Percentiles rank a stretch among this genome's conserved stretches.
Evolutionary conservation across 2,797 vertebrate genomes (phyloP).

Genomic region (Labeo calbasu): DNA sequence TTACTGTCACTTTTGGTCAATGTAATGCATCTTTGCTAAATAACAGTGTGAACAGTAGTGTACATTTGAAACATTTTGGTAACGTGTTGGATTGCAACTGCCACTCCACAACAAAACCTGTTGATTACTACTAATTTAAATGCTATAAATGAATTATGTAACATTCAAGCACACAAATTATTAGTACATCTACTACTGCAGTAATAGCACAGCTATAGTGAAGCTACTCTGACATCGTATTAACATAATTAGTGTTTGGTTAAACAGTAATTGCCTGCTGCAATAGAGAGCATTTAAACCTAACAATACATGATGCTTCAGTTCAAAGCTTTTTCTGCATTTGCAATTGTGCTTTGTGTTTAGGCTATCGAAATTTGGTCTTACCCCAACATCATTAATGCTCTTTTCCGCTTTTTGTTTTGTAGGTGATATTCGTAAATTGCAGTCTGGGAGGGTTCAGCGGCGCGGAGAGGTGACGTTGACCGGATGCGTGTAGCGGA

Average conservation of each 20-base stretch:
- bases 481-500: slow-evolving; percentile 72
- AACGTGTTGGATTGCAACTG: neutral
- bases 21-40: neutral
- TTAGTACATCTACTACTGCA: neutral
- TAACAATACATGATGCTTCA: neutral
- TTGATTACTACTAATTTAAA: neutral
- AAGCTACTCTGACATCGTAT: slow-evolving; percentile 23
- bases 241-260: slow-evolving; percentile 24
- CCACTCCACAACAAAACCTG: neutral
- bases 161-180: neutral
- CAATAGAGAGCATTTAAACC: slow-evolving; percentile 13
- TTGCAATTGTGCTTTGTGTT: neutral
- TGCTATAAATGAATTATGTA: slow-evolving; percentile 7
- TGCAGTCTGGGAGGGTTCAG: slow-evolving; percentile 28
- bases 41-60: neutral
- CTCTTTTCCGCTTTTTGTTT: neutral
- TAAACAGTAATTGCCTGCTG: slow-evolving; percentile 17
- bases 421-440: slow-evolving; percentile 42
- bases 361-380: neutral
- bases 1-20: neutral
- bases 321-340: neutral
- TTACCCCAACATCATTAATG: neutral
- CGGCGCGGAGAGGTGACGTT: slow-evolving; percentile 50
- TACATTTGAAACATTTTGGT: neutral
- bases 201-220: neutral